Percentiles rank a stretch among this genome's conserved stretches.
These are phyloP conservation scores for Nematolebias whitei DNA, from an alignment of 2,113 vertebrate species.

Conservation along the genomic window DNA sequence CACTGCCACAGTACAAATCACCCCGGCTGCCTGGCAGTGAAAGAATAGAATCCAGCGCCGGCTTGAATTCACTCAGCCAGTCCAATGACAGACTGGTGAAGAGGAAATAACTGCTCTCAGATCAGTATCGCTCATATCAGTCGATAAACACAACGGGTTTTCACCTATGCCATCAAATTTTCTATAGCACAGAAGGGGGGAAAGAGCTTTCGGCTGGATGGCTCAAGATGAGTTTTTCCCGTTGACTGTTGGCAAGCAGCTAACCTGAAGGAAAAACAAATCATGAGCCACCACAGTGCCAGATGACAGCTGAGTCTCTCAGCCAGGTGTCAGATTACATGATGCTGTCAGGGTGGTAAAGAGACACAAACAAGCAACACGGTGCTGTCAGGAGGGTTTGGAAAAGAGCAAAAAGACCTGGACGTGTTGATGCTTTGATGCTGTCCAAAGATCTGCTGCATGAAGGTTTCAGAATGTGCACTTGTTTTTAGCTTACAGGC, in stretches of 20 bases:
- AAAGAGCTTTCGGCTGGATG: slow-evolving; percentile 38
- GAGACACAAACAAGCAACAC: slow-evolving; percentile 1
- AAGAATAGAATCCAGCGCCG: slow-evolving; percentile 58
- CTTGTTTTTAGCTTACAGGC: not conserved
- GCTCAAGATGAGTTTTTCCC: slow-evolving; percentile 28
- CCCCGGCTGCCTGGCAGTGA: slow-evolving; percentile 49
- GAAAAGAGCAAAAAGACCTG: slow-evolving; percentile 1
- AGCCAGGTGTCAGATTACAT: slow-evolving; percentile 22
- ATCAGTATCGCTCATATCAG: slow-evolving; percentile 71
- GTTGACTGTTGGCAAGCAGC: slow-evolving; percentile 28
- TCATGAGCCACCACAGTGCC: slow-evolving; percentile 21
- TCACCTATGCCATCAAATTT: slow-evolving; percentile 47
- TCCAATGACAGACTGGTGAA: slow-evolving; percentile 61
- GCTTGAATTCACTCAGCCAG: slow-evolving; percentile 55
- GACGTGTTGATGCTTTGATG: not conserved
- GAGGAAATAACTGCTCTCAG: slow-evolving; percentile 69
- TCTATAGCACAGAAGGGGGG: slow-evolving; percentile 22
- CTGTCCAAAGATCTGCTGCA: not conserved
- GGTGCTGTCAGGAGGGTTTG: slow-evolving; percentile 6
- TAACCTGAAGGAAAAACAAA: slow-evolving; percentile 46
- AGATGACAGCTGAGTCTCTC: slow-evolving; percentile 40
- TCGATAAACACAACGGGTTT: slow-evolving; percentile 59
- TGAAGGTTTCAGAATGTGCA: not conserved
- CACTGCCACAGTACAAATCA: slow-evolving; percentile 60
- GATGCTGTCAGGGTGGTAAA: slow-evolving; percentile 28